These are phyloP conservation scores for Myotis lucifugus DNA, from an alignment of 2,113 vertebrate species.

Conservation along the genomic window DNA sequence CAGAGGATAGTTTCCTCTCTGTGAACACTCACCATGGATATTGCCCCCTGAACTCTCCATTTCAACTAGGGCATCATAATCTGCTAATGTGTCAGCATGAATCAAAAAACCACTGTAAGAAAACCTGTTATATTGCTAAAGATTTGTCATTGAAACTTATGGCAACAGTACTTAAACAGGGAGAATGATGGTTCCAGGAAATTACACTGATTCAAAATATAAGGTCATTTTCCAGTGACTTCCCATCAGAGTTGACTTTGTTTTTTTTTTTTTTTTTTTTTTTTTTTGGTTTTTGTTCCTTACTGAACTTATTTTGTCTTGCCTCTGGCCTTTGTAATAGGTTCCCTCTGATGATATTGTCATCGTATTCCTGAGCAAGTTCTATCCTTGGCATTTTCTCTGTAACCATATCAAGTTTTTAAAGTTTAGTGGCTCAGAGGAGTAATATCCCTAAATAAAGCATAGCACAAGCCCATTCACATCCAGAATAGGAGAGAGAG, in stretches of 20 bases:
- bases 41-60: background rate
- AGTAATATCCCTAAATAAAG: background rate
- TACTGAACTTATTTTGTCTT: background rate
- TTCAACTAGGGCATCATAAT: background rate
- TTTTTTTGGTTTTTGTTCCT: slow-evolving; percentile 6
- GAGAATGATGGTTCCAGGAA: slow-evolving; percentile 7
- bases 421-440: background rate
- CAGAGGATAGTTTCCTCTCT: background rate
- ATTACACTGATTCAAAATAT: slow-evolving; percentile 41
- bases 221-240: slow-evolving; percentile 46
- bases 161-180: background rate
- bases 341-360: background rate
- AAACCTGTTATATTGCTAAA: background rate
- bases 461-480: background rate
- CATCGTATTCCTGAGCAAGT: background rate
- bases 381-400: background rate
- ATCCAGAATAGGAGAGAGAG: background rate
- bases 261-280: slow-evolving; percentile 1
- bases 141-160: slow-evolving; percentile 27
- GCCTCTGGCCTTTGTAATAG: background rate
- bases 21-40: background rate
- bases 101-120: slow-evolving; percentile 13
- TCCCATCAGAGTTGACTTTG: background rate
- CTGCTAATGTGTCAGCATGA: background rate
- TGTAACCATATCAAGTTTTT: background rate